Evolutionary conservation across 2,888 invertebrate genomes (phyloP).

Genomic region (Microchrysa polita): DNA sequence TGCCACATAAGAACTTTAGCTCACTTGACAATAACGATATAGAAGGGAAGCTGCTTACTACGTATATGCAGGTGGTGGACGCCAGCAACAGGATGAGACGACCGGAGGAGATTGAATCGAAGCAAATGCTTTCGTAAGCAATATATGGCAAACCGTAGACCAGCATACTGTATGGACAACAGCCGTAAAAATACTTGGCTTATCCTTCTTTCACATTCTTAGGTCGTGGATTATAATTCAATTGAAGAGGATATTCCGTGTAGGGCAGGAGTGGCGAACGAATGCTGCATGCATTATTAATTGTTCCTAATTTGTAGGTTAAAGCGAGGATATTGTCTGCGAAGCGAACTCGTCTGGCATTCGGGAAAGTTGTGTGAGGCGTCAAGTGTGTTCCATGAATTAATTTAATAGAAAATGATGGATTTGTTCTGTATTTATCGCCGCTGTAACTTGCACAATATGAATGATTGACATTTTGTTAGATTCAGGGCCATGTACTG

Average conservation of each 20-base stretch:
- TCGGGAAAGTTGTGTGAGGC: too few species aligned
- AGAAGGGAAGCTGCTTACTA: too few species aligned
- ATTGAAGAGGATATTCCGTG: conserved; percentile 9
- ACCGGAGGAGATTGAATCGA: neutral
- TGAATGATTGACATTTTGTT: too few species aligned
- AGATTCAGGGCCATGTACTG: too few species aligned
- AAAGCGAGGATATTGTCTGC: neutral
- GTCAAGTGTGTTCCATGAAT: too few species aligned
- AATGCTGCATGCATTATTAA: conserved; percentile 8
- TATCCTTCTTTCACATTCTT: conserved; percentile 15
- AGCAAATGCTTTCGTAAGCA: conserved; percentile 2
- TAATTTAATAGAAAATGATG: too few species aligned
- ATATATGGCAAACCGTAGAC: neutral
- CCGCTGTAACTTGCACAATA: too few species aligned
- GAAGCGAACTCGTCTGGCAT: too few species aligned
- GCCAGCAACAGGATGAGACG: neutral
- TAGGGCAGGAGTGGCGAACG: too few species aligned
- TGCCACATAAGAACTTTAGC: neutral
- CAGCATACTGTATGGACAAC: neutral
- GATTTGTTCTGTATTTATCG: too few species aligned
- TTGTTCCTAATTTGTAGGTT: conserved; percentile 8
- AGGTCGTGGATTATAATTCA: conserved; percentile 27
- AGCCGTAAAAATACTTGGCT: neutral
- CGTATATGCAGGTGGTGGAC: neutral
- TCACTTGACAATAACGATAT: conserved; percentile 2